Evolutionary conservation across 2,113 vertebrate species (phyloP), one percentile per base, ranked within the genome.

Genomic region (Myotis brandtii): DNA sequence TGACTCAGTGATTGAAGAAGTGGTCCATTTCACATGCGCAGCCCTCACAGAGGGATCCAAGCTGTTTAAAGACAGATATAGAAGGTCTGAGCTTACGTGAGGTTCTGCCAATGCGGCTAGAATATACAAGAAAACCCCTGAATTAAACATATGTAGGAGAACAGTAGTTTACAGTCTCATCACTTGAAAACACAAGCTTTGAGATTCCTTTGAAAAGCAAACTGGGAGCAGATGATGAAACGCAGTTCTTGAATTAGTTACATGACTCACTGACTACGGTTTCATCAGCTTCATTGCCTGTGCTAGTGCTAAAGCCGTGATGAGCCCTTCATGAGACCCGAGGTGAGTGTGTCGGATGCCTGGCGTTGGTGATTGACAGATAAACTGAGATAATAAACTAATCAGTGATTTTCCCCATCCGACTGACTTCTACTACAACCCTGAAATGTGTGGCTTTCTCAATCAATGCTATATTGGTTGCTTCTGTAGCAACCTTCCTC

Each of bases 191-290:
- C 4, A 76, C 23, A 56, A 83, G 84, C 76, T 46, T 77, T 80
- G 48, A 40, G 88, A 64, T 91, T 84, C 72, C 85, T 93, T 81
- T 93, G 93, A 67, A 96, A 95, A 95, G 34, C 66, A 73, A 62
- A 73, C 66, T 52, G 25, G 95, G 66, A 67, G 25, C 76, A 86
- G 89, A 37, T 70, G n/a, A 73, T 1, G 50, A 96, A 89, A 96
- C 25, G 20, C 34, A 9, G 30, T 92, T 95, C 96, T 69, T 84
- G 94, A 83, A 83, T 94, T 81, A 92, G 73, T 86, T 93, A 75
- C 93, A 62, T 54, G 73, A 88, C 56, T 80, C 50, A 2, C 70
- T 75, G 94, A 34, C 97, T 87, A 0, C 0, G 0, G 43, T 40
- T 66, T 77, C 9, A 0, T 46, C 1, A 0, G 43, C 43, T 62